Conservation (phyloP, 2,888 invertebrate species). For the Andrena trimmerana region DNA sequence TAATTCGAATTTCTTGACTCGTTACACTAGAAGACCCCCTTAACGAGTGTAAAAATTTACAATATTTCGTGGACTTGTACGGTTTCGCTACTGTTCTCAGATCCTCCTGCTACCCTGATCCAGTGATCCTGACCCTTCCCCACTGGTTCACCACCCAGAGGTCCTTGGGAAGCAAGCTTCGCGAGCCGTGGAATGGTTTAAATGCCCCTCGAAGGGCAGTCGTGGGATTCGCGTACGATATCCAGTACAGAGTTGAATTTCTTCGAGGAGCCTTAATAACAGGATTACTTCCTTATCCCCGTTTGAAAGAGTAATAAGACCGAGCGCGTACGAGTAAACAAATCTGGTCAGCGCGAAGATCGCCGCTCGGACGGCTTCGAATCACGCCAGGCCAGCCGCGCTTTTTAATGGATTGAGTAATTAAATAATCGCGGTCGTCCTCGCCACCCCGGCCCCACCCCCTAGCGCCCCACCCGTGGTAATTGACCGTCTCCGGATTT, state of each 20-base stretch:
- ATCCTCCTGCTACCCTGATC: no score
- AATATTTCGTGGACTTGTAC: no score
- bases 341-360: not conserved
- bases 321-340: slow-evolving; percentile 1
- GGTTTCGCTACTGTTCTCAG: no score
- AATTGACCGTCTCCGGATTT: slow-evolving; percentile 18
- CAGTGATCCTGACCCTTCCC: no score
- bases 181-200: not conserved
- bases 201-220: no score
- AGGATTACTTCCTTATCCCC: not conserved
- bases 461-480: not conserved
- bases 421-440: slow-evolving; percentile 21
- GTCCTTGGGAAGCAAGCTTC: not conserved
- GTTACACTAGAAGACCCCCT: no score
- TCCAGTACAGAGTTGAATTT: not conserved
- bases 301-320: slow-evolving; percentile 4
- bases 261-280: not conserved
- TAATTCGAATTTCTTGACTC: no score
- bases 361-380: not conserved
- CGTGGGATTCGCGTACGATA: no score
- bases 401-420: slow-evolving; percentile 17
- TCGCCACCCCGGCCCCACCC: not conserved
- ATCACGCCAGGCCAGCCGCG: not conserved
- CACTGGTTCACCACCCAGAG: no score
- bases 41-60: no score